Conservation (phyloP, 2,113 vertebrate genomes). For the Heteronetta atricapilla region DNA sequence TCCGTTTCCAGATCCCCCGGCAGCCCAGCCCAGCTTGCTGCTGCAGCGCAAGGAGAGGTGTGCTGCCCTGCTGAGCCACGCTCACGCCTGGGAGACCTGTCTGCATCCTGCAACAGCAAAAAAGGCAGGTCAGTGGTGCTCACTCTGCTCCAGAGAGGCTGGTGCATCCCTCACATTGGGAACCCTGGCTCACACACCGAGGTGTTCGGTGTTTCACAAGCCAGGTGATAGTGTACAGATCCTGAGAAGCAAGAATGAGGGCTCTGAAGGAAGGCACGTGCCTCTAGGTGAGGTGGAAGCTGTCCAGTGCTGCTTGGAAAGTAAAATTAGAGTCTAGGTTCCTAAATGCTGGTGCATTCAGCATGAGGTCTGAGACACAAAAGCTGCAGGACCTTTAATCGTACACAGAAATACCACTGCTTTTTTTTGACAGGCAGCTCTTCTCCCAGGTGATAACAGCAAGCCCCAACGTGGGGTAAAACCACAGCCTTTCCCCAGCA, state of each 20-base stretch:
- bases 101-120: background rate
- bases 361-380: background rate
- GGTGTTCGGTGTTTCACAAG: background rate
- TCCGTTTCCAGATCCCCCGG: background rate
- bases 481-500: background rate
- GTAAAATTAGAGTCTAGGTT: background rate
- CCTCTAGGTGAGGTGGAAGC: background rate
- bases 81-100: background rate
- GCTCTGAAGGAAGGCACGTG: background rate
- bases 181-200: background rate
- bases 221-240: background rate
- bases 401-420: background rate
- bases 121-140: background rate
- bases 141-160: background rate
- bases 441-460: background rate
- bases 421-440: background rate
- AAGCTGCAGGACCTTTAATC: background rate
- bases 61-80: background rate
- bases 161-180: rapidly evolving
- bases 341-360: background rate
- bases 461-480: background rate
- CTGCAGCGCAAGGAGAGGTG: rapidly evolving
- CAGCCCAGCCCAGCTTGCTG: background rate
- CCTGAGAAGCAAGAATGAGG: background rate
- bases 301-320: background rate